These are phyloP conservation scores for Willowsia nigromaculata DNA, from an alignment of 2,888 invertebrate genomes.

Conservation along the genomic window DNA sequence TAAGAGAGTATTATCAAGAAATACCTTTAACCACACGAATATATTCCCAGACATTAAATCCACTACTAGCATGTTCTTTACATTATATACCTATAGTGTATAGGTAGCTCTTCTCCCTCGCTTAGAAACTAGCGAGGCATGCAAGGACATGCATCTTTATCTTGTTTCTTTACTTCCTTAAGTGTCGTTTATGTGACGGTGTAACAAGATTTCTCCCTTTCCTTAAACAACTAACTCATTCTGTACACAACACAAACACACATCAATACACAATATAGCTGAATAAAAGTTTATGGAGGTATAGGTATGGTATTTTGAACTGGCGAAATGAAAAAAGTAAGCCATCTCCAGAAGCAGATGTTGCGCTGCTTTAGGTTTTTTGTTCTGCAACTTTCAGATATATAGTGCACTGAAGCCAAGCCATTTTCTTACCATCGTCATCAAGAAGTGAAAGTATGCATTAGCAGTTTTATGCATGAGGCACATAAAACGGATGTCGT, in stretches of 20 bases:
- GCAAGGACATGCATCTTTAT: slow-evolving; percentile 61
- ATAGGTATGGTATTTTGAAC: not conserved
- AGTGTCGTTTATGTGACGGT: slow-evolving; percentile 67
- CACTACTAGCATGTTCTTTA: not conserved
- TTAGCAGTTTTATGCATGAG: not conserved
- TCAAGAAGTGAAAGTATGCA: not conserved
- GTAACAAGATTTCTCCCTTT: slow-evolving; percentile 65
- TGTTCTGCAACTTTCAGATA: not conserved
- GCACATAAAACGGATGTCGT: not conserved
- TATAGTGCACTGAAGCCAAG: not conserved
- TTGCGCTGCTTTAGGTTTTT: not conserved
- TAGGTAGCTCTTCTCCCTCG: slow-evolving; percentile 1
- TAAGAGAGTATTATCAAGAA: not conserved
- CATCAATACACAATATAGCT: not conserved
- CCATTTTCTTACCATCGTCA: not conserved
- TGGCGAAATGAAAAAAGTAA: not conserved
- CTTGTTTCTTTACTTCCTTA: slow-evolving; percentile 60
- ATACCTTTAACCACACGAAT: not conserved
- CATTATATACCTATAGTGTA: not conserved
- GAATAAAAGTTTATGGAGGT: not conserved
- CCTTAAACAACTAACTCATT: slow-evolving; percentile 25
- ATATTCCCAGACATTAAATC: not conserved
- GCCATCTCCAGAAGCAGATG: slow-evolving; percentile 11
- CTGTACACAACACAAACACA: not conserved
- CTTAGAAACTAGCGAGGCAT: slow-evolving; percentile 50